Base-by-base conservation (phyloP, 2,888 invertebrate genomes). In the Colostygia pectinataria region DNA sequence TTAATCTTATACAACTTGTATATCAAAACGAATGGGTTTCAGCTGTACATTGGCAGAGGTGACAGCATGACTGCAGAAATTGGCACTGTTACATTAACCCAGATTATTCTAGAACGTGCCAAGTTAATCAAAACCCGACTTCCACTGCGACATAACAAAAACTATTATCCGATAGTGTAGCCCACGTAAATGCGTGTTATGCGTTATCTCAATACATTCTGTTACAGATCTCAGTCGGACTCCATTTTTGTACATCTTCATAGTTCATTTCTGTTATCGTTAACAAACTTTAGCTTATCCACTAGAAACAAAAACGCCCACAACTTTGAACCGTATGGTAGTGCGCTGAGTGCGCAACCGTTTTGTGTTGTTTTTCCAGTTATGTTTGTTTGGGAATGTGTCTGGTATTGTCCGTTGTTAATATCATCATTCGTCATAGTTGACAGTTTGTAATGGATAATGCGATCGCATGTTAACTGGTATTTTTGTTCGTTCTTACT, bases 391-490 rank as follows among this genome's bases (percentile, higher is more conserved):
- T 40, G 18, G 42, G 48, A 48, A 55, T 47, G 59, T 59, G 53
- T 66, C 68, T 43, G 61, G 70, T 71, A 77, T 77, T 79, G 79
- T 81, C 74, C 66, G 71, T 71, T 48, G 66, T 69, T 80, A 78
- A 79, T 82, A 76, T 72, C 71, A 76, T 77, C 79, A 83, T 83
- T 77, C 76, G 78, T 85, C 80, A 83, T 71, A 58, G 71, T 66
- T 77, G 83, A 80, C 80, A 77, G 77, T 65, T 65, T 69, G 73
- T 83, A 82, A 84, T 81, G 82, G 79, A 77, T 82, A 79, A 78
- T 78, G 71, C 66, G 74, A 68, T 74, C 67, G 71, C 73, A 74
- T 78, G 80, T 76, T 71, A 59, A 61, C 61, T 55, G 49, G 52
- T 49, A 59, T 59, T 53, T 59, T 42, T 50, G 57, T 55, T 55